Conservation (phyloP, 2,113 vertebrate species). For the Aythya baeri region DNA sequence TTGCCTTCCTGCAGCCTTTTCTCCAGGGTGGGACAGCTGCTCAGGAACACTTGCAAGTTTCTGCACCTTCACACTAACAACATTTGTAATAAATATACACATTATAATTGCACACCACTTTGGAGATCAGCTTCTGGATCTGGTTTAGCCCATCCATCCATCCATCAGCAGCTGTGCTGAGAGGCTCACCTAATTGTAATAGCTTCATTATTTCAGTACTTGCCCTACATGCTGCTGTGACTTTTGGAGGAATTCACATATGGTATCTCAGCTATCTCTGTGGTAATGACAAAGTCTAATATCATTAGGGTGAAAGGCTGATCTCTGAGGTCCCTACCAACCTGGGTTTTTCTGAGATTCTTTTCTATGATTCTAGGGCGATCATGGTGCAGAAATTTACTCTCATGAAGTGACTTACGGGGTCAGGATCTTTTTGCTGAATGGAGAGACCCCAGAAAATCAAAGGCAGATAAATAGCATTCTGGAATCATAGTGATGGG, state of each 20-base stretch:
- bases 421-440: background rate
- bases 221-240: background rate
- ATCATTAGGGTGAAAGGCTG: background rate
- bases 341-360: background rate
- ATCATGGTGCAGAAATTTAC: background rate
- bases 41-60: background rate
- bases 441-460: background rate
- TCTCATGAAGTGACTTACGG: background rate
- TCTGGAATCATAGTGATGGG: background rate
- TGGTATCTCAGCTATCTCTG: background rate
- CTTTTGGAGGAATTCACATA: background rate
- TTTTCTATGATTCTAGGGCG: background rate
- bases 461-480: background rate
- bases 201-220: background rate
- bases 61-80: background rate
- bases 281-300: background rate
- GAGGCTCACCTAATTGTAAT: background rate
- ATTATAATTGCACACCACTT: background rate
- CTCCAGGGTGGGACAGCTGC: background rate
- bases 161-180: background rate
- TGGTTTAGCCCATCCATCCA: background rate
- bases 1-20: background rate
- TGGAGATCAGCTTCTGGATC: background rate
- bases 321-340: background rate
- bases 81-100: background rate